These are phyloP conservation scores for Thalassophryne amazonica DNA, from an alignment of 2,797 vertebrate genomes.

Conservation along the genomic window DNA sequence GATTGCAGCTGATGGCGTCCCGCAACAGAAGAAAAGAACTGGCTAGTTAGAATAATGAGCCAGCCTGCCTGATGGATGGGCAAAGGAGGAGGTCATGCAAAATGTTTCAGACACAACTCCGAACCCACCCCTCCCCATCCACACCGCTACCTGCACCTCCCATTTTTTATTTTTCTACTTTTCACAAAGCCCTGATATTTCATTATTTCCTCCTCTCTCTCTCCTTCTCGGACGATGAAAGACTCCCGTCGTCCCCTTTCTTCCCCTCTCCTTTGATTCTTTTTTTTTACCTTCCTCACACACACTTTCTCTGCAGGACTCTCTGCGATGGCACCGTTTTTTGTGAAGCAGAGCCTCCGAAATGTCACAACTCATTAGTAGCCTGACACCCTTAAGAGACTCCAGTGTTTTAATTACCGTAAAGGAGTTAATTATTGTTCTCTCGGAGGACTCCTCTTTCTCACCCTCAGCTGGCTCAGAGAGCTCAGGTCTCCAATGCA, in stretches of 20 bases:
- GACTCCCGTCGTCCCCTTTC: slow-evolving; percentile 58
- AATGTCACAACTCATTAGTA: slow-evolving; percentile 88
- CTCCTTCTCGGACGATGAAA: slow-evolving; percentile 54
- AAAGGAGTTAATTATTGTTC: slow-evolving; percentile 84
- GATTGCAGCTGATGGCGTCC: slow-evolving; percentile 98
- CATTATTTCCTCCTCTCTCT: slow-evolving; percentile 71
- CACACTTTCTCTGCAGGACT: slow-evolving; percentile 2
- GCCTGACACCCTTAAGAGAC: slow-evolving; percentile 73
- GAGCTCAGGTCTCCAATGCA: slow-evolving; percentile 28
- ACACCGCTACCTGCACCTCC: slow-evolving; percentile 65
- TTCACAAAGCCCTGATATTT: slow-evolving; percentile 83
- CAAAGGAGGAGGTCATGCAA: slow-evolving; percentile 90
- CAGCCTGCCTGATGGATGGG: slow-evolving; percentile 96
- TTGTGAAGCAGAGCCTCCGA: slow-evolving; percentile 75
- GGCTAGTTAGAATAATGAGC: slow-evolving; percentile 98
- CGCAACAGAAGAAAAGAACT: slow-evolving; percentile 89
- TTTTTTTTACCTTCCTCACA: background rate
- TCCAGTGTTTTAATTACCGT: slow-evolving; percentile 88
- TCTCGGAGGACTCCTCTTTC: slow-evolving; percentile 54
- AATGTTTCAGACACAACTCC: slow-evolving; percentile 86
- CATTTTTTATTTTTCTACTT: slow-evolving; percentile 78
- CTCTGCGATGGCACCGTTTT: slow-evolving; percentile 43
- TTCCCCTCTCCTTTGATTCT: slow-evolving; percentile 62
- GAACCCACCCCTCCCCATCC: slow-evolving; percentile 60
- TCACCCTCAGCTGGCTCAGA: slow-evolving; percentile 16